Base-by-base conservation (phyloP, 2,888 invertebrate genomes). In the Craniophora ligustri region DNA sequence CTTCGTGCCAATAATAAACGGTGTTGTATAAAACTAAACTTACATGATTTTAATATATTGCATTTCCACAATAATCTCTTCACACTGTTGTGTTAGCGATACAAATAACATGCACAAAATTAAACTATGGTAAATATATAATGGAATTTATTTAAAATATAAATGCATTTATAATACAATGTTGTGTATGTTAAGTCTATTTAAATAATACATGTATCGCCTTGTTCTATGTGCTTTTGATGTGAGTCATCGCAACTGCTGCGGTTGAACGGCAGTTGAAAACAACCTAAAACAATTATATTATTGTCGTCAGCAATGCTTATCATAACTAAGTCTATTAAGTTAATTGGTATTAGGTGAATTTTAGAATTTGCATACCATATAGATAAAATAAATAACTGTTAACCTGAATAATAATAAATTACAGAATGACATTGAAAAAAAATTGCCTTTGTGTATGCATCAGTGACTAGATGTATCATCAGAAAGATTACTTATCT, bases 261-360 rank as follows among this genome's bases (percentile, higher is more conserved):
- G 60, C 39, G 10, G 28, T 44, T n/a, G n/a, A 47, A 44, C 42
- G 32, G 36, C 40, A 57, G 40, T 56, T 11, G n/a, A n/a, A n/a
- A n/a, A n/a, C n/a, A n/a, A 54, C 50, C 69, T 69, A 70, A 60
- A 69, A 67, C 68, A 38, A n/a, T 19, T 7, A 15, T 6, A 32
- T 10, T 15, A 7, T 34, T 10, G 34, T 8, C n/a, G 15, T 34
- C 7, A 35, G 35, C 7, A n/a, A 34, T 2, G 6, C n/a, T 34
- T 18, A 34, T 6, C 4, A 5, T 34, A 16, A 1, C 15, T 34
- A 18, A 2, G 4, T 23, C 8, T 3, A 23, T 23, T 23, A 23
- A 23, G 3, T 26, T 2, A 26, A 26, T n/a, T 10, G n/a, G n/a
- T n/a, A n/a, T n/a, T 26, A n/a, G 4, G 10, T 10, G 23, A 23